A percentile compares a stretch with the other conserved stretches of the same genome.
phyloP scores from a whole-genome alignment of 1,140 invertebrate genomes.

The Artemia franciscana region DNA sequence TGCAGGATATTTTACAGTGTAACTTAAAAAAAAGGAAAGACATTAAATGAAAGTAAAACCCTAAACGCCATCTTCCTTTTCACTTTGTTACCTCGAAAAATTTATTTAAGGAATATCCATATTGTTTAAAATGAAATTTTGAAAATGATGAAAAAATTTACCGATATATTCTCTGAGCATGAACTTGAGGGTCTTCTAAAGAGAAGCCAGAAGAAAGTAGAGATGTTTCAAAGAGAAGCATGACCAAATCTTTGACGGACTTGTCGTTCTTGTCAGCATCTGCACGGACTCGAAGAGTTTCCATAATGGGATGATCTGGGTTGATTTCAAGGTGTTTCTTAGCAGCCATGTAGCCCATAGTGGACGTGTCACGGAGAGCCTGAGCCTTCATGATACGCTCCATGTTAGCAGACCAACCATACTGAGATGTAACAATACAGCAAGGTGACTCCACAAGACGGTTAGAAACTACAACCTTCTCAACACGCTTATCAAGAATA shows the following conservation, averaged over 20 bases:
- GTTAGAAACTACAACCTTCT: constrained; percentile 88
- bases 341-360: constrained; percentile 96
- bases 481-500: constrained; percentile 90
- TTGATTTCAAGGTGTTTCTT: constrained; percentile 95
- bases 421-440: constrained; percentile 97
- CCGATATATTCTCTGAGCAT: constrained; percentile 48
- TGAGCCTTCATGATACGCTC: constrained; percentile 99
- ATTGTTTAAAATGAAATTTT: too few species aligned
- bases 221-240: constrained; percentile 72
- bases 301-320: constrained; percentile 84
- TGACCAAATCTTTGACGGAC: constrained; percentile 78
- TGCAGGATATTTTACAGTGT: too few species aligned
- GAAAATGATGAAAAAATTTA: too few species aligned
- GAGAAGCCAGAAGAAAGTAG: constrained; percentile 74
- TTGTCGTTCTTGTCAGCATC: constrained; percentile 94
- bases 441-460: constrained; percentile 82
- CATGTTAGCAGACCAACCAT: constrained; percentile 99
- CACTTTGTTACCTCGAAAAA: too few species aligned
- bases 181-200: constrained; percentile 65
- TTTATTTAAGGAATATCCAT: too few species aligned
- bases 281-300: constrained; percentile 64
- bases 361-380: constrained; percentile 74
- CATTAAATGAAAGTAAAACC: too few species aligned
- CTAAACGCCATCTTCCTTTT: too few species aligned
- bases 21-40: too few species aligned